Evolutionary conservation across 1,140 invertebrate genomes (phyloP).

Genomic region (Melipona quadrifasciata): DNA sequence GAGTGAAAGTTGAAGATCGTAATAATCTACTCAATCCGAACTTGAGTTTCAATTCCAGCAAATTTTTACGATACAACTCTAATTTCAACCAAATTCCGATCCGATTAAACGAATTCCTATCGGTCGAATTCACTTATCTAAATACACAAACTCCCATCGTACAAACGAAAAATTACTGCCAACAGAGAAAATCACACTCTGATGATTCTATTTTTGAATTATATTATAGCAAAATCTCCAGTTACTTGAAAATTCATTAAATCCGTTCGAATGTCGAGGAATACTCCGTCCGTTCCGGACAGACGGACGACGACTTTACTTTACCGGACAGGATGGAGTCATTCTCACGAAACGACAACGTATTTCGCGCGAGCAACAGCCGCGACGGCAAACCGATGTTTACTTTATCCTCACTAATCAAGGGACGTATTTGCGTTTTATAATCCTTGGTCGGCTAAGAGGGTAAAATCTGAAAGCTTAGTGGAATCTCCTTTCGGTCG

Average conservation of each 20-base stretch:
- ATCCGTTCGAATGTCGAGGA: too few relatives aligned
- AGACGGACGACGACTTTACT: neutral
- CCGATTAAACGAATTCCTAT: too few relatives aligned
- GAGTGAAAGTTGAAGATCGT: neutral
- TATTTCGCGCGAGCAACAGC: conserved; percentile 62
- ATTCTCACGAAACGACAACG: conserved; percentile 29
- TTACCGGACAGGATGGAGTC: neutral
- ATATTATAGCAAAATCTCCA: too few relatives aligned
- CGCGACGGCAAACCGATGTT: conserved; percentile 71
- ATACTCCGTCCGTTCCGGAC: neutral
- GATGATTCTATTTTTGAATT: too few relatives aligned
- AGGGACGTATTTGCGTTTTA: conserved; percentile 81
- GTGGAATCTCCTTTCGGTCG: conserved; percentile 79
- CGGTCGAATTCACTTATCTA: too few relatives aligned
- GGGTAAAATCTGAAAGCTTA: conserved; percentile 81
- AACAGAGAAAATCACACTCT: too few relatives aligned
- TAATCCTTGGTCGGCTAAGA: conserved; percentile 79
- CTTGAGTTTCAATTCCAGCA: neutral
- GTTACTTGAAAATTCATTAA: neutral
- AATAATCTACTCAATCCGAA: neutral
- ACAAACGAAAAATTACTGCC: too few relatives aligned
- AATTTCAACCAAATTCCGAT: too few relatives aligned
- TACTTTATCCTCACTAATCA: conserved; percentile 80
- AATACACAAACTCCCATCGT: too few relatives aligned
- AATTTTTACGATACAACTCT: neutral